Conservation (phyloP, 2,113 vertebrate species). For the Rhipidura dahli region DNA sequence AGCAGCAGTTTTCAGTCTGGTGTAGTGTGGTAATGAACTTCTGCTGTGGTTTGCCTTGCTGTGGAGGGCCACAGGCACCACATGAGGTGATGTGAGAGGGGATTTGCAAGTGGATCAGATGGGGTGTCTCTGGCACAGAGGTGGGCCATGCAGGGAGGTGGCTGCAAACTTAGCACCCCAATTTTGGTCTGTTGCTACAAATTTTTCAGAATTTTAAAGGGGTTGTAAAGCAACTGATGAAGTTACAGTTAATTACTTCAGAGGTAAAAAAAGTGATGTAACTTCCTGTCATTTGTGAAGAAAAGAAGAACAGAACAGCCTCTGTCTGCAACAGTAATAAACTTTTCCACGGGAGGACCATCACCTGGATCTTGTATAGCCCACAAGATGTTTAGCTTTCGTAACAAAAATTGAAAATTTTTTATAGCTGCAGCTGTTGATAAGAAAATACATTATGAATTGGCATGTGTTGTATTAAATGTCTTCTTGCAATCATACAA, state of each 20-base stretch:
- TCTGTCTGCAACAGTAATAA: background rate
- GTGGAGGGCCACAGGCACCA: background rate
- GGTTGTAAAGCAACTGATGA: background rate
- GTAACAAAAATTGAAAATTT: background rate
- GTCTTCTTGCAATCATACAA: background rate
- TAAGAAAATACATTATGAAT: background rate
- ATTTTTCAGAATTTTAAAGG: background rate
- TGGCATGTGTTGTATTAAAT: background rate
- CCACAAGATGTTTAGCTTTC: background rate
- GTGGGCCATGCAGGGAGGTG: background rate
- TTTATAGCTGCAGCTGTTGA: background rate
- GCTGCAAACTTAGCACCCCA: accelerated
- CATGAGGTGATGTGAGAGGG: accelerated
- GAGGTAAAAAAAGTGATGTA: background rate
- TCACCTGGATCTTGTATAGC: background rate
- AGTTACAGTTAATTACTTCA: background rate
- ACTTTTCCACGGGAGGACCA: background rate
- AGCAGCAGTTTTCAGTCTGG: conserved; percentile 5
- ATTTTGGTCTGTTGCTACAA: background rate
- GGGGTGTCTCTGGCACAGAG: background rate
- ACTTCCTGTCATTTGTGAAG: background rate
- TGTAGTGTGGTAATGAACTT: background rate
- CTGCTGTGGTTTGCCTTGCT: background rate
- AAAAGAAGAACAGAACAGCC: background rate
- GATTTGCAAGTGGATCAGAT: background rate